phyloP scores from a whole-genome alignment of 92 coral and sea anemone genomes.

The Virgularia gustaviana region DNA sequence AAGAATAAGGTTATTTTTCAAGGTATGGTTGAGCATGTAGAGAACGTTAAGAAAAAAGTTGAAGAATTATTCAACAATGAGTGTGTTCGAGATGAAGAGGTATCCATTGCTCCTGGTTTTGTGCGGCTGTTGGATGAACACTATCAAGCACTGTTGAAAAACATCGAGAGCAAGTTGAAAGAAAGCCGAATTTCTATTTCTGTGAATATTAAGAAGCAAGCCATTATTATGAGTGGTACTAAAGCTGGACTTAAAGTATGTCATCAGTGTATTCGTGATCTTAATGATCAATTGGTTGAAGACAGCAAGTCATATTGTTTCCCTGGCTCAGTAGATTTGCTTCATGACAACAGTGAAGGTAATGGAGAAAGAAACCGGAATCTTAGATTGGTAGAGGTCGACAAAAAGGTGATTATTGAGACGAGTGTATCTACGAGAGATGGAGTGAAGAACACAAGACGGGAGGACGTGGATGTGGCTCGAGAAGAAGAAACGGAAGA shows the following conservation, averaged over 20 bases:
- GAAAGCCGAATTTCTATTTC: conserved; percentile 46
- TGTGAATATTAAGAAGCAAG: conserved; percentile 37
- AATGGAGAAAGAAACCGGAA: neutral
- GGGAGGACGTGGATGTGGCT: neutral
- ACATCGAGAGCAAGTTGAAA: conserved; percentile 44
- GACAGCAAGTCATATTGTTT: neutral
- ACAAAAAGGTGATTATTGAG: neutral
- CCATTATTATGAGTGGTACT: conserved; percentile 59
- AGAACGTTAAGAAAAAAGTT: conserved; percentile 43
- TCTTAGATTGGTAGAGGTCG: neutral
- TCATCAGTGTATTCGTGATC: neutral
- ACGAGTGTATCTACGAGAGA: neutral
- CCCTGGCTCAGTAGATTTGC: neutral
- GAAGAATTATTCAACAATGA: conserved; percentile 53
- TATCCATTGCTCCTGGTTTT: conserved; percentile 43
- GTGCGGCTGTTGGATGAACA: conserved; percentile 55
- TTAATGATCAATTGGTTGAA: neutral
- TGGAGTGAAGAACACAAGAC: neutral
- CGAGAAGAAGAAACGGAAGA: neutral
- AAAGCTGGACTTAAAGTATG: conserved; percentile 51
- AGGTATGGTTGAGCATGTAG: conserved; percentile 50
- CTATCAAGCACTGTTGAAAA: conserved; percentile 46
- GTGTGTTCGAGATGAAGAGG: conserved; percentile 38
- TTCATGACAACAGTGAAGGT: conserved; percentile 30
- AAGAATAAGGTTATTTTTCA: too few relatives aligned